phyloP scores from a whole-genome alignment of 2,113 vertebrate species.

The Mesembrinibis cayennensis region DNA sequence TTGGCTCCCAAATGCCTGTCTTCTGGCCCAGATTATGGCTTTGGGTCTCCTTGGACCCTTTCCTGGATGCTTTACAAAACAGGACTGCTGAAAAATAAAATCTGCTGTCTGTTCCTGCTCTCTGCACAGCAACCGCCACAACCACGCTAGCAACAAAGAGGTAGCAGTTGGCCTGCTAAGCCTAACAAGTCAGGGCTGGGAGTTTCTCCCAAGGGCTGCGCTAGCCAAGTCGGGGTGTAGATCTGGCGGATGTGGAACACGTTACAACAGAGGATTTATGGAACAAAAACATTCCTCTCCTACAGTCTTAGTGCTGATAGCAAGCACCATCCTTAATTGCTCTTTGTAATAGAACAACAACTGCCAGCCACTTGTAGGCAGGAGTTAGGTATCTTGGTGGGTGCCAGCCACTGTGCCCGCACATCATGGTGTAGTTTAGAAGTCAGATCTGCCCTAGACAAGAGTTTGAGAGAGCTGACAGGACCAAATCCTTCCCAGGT shows the following conservation, averaged over 20 bases:
- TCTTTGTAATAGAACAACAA: neutral
- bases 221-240: neutral
- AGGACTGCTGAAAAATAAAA: neutral
- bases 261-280: neutral
- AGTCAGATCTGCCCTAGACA: neutral
- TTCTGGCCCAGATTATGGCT: neutral
- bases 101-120: neutral
- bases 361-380: neutral
- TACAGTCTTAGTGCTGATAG: neutral
- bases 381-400: neutral
- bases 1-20: neutral
- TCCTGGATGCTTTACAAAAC: neutral
- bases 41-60: neutral
- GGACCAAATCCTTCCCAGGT: neutral
- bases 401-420: neutral
- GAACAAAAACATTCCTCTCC: conserved; percentile 12
- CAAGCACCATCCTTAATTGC: neutral
- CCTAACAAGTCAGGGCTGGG: neutral
- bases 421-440: fast-evolving
- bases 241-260: neutral
- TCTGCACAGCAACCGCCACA: neutral
- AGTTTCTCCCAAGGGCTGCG: neutral
- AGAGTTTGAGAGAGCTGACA: neutral
- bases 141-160: fast-evolving
- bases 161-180: neutral